Base-by-base conservation (phyloP, 1,140 invertebrate genomes). In the Apolygus lucorum region DNA sequence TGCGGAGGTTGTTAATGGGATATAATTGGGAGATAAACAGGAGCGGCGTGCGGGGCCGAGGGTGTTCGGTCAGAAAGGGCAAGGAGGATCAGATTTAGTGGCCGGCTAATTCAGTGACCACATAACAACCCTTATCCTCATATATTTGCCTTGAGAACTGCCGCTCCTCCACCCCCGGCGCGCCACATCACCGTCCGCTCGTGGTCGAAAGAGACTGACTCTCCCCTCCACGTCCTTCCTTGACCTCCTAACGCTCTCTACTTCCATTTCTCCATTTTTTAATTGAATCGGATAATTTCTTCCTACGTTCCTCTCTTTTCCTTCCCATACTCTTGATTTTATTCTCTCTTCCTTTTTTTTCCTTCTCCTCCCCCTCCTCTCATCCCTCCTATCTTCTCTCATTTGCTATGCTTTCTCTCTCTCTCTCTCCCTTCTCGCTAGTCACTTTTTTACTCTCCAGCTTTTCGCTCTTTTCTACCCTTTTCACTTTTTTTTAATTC, bases 21-120 rank as follows among this genome's bases (percentile, higher is more conserved):
- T 17, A 13, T 59, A 59, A 59, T 59, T 59, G 54, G 22, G 54
- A 59, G 54, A 59, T 59, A 59, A 59, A 59, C 54, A 59, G 54
- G 54, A 59, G 22, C 8, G 22, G 34, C 34, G 8, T 11, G 54
- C 11, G 11, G 22, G 22, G 22, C 54, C 2, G 54, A 17, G 54
- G 8, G 54, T 8, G 22, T 59, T 59, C 22, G 8, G 11, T 21
- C 13, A 59, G 22, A 59, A 59, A 42, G 34, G 34, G 54, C 54
- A 24, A 59, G 22, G 22, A 24, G 54, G 54, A 59, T 59, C 54
- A 59, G 54, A 59, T 59, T 59, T 59, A 59, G 54, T 59, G 22
- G 22, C 13, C 54, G 22, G 54, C 54, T 59, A 59, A 59, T 59
- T 59, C 54, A 59, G 54, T 59, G 54, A 59, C 54, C 54, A 59